These are phyloP conservation scores for Minunthozetes semirufus DNA, from an alignment of 2,888 invertebrate genomes.

Conservation along the genomic window DNA sequence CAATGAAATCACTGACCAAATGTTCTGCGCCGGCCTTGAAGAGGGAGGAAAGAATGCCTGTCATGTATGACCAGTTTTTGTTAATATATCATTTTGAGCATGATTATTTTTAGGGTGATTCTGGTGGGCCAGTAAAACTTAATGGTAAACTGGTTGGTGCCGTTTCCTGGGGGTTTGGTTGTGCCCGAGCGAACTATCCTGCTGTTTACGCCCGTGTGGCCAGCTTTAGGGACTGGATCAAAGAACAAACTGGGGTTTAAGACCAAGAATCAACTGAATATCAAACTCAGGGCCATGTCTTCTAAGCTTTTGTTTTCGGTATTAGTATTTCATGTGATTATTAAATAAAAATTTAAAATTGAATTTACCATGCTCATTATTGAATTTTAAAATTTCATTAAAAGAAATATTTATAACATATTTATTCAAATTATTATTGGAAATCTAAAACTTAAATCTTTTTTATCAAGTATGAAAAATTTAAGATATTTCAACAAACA, in stretches of 20 bases:
- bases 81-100: not conserved
- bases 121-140: constrained; percentile 41
- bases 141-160: constrained; percentile 39
- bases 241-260: too few relatives aligned
- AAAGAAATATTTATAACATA: too few relatives aligned
- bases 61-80: not conserved
- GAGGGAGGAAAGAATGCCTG: constrained; percentile 7
- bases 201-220: constrained; percentile 42
- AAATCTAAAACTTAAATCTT: too few relatives aligned
- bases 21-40: constrained; percentile 9
- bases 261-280: too few relatives aligned
- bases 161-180: constrained; percentile 42
- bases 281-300: not conserved
- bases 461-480: too few relatives aligned
- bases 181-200: constrained; percentile 40
- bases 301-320: not conserved
- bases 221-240: constrained; percentile 41
- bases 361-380: too few relatives aligned
- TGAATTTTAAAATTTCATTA: too few relatives aligned
- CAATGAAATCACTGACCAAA: not conserved
- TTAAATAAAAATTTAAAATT: too few relatives aligned
- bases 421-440: too few relatives aligned
- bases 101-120: constrained; percentile 37
- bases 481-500: too few relatives aligned
- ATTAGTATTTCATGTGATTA: too few relatives aligned